Evolutionary conservation across 2,797 vertebrate species (phyloP), one percentile per base, ranked within the genome.

Genomic region (Sebastes steindachneri): DNA sequence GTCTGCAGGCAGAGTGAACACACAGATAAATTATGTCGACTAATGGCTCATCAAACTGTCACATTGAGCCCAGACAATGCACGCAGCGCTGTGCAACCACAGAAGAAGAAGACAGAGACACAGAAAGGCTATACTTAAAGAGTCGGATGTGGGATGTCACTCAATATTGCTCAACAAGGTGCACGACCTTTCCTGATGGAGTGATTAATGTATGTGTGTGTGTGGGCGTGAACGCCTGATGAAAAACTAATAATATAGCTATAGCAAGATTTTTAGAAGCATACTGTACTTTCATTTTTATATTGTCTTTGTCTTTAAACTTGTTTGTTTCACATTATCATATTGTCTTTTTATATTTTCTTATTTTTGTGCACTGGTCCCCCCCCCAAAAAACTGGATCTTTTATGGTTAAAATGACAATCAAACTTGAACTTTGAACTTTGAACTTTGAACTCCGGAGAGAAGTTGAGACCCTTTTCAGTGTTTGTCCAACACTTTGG

Each of bases 21-120:
- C 54, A 29, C 31, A 79, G 60, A 90, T 94, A 93, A 95, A 94
- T 93, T 88, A 91, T 77, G 80, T 26, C 4, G 15, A 76, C 81
- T 90, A 95, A 94, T 91, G 80, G 88, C 85, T 93, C 90, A 91
- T 94, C 90, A 93, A 93, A 87, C 80, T 93, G 93, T 92, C 93
- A 92, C 58, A 7, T 67, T 10, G 66, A 72, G 79, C 28, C 9
- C 64, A 90, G 87, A 90, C 87, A 85, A 85, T 85, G 77, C 71
- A 80, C 19, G 19, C 77, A 84, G 85, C 14, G 15, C 45, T n/a
- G 64, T 25, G 51, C 84, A 75, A 84, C 80, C 68, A 62, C 65
- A 80, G 75, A 68, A 83, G 66, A 80, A 79, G 79, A 73, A 84
- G 76, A 37, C 63, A 84, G 54, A 77, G 14, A 15, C 48, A 66